These are phyloP conservation scores for Thecophora atra DNA, from an alignment of 2,888 invertebrate species.

Conservation along the genomic window DNA sequence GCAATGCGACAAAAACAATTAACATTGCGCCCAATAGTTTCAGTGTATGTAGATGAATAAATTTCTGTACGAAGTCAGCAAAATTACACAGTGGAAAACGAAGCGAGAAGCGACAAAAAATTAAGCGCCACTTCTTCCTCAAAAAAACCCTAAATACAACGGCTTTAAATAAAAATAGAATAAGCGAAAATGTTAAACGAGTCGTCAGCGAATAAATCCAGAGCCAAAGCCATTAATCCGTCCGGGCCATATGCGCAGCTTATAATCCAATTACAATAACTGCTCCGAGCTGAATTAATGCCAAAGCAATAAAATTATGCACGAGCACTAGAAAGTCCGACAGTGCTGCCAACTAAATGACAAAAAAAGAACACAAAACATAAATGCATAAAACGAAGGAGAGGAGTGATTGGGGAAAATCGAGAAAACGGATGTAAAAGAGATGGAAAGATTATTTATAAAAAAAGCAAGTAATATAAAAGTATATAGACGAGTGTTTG, in stretches of 20 bases:
- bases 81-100: too few species aligned
- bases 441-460: neutral
- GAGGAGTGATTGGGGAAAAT: neutral
- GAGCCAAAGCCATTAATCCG: neutral
- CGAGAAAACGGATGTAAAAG: neutral
- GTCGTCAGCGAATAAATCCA: neutral
- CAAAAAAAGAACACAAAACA: neutral
- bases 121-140: neutral
- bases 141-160: neutral
- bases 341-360: slow-evolving; percentile 18
- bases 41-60: too few species aligned
- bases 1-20: too few species aligned
- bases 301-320: slow-evolving; percentile 12
- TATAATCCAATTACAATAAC: slow-evolving; percentile 12
- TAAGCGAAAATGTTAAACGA: neutral
- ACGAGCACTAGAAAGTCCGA: neutral
- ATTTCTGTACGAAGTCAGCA: too few species aligned
- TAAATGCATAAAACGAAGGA: too few species aligned
- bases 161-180: neutral
- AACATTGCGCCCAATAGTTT: too few species aligned
- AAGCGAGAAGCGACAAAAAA: too few species aligned
- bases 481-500: neutral
- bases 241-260: neutral
- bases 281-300: slow-evolving; percentile 6
- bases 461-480: neutral